These are phyloP conservation scores for Drosophila persimilis DNA, from an alignment of 1,140 invertebrate species.

Conservation along the genomic window DNA sequence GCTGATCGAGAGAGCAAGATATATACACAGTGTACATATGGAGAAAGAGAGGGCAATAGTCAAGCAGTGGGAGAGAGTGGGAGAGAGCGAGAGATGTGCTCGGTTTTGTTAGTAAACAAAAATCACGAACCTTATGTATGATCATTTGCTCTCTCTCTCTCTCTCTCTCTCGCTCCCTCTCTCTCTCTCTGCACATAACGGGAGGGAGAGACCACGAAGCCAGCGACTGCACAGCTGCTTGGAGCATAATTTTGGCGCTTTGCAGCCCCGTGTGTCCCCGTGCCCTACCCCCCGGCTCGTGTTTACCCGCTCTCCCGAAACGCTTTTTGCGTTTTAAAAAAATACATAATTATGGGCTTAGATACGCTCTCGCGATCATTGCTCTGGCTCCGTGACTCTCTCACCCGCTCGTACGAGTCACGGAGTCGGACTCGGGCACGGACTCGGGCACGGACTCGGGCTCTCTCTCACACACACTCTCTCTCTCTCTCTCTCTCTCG, in stretches of 20 bases:
- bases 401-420: background rate
- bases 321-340: conserved; percentile 78
- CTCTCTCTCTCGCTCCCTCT: background rate
- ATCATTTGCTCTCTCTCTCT: conserved; percentile 33
- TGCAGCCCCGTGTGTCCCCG: conserved; percentile 26
- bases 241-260: conserved; percentile 69
- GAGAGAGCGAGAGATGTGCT: conserved; percentile 21
- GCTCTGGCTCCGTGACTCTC: conserved; percentile 1
- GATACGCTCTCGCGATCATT: conserved; percentile 54
- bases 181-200: too few species aligned
- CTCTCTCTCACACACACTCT: background rate
- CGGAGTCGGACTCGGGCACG: background rate
- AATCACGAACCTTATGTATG: conserved; percentile 70
- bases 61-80: conserved; percentile 6
- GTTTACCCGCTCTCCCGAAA: background rate
- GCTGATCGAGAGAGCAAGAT: conserved; percentile 62
- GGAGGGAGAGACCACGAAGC: background rate
- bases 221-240: conserved; percentile 50
- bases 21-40: background rate
- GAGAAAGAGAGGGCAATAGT: too few species aligned
- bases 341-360: conserved; percentile 80
- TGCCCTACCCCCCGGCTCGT: conserved; percentile 39
- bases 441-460: too few species aligned
- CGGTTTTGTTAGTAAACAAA: conserved; percentile 74
- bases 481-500: background rate